phyloP scores from a whole-genome alignment of 2,797 vertebrate genomes.

The Cercopithecus petaurista region DNA sequence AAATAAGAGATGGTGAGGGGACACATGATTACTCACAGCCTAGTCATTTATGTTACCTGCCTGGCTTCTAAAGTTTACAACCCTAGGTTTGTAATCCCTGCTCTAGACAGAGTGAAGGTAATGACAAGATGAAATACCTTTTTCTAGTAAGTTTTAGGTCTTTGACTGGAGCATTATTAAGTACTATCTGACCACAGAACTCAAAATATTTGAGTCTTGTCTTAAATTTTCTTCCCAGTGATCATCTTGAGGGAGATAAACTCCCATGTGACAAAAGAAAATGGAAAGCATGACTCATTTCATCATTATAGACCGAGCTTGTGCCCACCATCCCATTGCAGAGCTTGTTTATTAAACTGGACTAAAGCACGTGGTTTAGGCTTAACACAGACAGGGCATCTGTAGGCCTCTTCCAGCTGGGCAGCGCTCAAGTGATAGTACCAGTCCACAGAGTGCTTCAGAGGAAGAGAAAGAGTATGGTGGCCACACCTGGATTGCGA shows the following conservation, averaged over 20 bases:
- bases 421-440: background rate
- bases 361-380: background rate
- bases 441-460: background rate
- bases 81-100: background rate
- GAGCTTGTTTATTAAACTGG: background rate
- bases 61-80: background rate
- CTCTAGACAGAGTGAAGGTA: background rate
- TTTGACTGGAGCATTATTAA: background rate
- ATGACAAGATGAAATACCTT: background rate
- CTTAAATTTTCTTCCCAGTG: background rate
- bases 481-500: accelerated
- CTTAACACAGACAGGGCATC: background rate
- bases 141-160: background rate
- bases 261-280: background rate
- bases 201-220: background rate
- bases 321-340: background rate
- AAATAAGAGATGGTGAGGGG: background rate
- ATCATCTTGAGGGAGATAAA: background rate
- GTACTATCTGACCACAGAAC: background rate
- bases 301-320: background rate
- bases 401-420: background rate
- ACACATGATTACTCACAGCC: too few relatives aligned
- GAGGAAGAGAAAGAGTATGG: background rate
- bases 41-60: background rate
- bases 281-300: background rate